phyloP scores from a whole-genome alignment of 1,140 invertebrate species.

The Melanaphis sacchari region DNA sequence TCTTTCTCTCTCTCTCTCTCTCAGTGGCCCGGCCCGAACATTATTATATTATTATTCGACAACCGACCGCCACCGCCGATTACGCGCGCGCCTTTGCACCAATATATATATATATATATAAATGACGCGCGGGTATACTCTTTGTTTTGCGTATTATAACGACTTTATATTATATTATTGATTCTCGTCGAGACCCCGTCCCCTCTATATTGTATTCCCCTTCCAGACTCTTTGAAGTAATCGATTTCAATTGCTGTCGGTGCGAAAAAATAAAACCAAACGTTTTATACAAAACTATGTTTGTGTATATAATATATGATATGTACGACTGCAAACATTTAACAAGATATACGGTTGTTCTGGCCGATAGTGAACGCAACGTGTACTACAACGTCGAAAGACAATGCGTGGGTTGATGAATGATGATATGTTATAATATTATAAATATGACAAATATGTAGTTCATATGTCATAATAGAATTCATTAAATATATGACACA shows the following conservation, averaged over 20 bases:
- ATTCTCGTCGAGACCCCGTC: neutral
- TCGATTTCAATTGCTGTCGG: constrained; percentile 27
- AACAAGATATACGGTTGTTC: neutral
- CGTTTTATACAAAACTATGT: neutral
- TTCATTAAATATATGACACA: neutral
- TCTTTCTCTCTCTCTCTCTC: neutral
- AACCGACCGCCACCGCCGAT: neutral
- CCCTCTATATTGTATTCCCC: neutral
- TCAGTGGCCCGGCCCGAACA: neutral
- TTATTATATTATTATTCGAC: constrained; percentile 2
- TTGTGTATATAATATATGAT: neutral
- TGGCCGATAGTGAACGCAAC: neutral
- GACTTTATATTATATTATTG: constrained; percentile 25
- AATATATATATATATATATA: neutral
- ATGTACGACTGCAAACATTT: neutral
- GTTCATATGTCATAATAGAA: neutral
- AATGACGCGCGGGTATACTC: neutral
- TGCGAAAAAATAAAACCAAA: neutral
- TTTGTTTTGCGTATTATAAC: constrained; percentile 24
- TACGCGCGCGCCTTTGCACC: neutral
- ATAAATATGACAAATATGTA: neutral
- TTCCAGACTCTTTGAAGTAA: neutral
- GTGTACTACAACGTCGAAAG: neutral
- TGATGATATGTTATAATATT: neutral
- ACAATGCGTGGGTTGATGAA: neutral